Evolutionary conservation across 2,888 invertebrate genomes (phyloP).

Genomic region (Homarus gammarus): DNA sequence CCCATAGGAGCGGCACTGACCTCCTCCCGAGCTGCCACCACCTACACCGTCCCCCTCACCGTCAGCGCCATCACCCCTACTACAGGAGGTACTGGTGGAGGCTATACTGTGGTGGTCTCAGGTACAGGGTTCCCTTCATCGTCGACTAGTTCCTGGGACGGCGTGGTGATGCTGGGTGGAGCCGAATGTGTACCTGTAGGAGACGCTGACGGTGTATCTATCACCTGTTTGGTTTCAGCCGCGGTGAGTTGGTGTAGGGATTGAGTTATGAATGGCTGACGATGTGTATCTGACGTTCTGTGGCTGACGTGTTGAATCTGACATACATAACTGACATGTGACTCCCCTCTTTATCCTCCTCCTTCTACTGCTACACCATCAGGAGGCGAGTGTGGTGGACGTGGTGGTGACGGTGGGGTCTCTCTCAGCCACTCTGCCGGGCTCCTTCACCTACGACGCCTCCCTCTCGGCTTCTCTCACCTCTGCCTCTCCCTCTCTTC

Average conservation of each 20-base stretch:
- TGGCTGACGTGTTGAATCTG: no score
- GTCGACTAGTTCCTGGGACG: no score
- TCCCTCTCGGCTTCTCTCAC: slow-evolving; percentile 19
- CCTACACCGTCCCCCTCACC: not conserved
- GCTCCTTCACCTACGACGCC: slow-evolving; percentile 37
- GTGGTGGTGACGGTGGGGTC: slow-evolving; percentile 26
- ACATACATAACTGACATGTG: no score
- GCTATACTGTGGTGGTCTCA: slow-evolving; percentile 21
- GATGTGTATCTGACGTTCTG: no score
- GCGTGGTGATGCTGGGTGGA: slow-evolving; percentile 6
- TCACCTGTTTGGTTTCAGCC: slow-evolving; percentile 51
- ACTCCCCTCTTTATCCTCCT: not conserved
- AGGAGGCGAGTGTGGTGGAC: slow-evolving; percentile 14
- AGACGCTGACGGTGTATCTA: slow-evolving; percentile 1
- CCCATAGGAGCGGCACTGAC: slow-evolving; percentile 31
- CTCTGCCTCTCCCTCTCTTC: not conserved
- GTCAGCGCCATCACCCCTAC: slow-evolving; percentile 28
- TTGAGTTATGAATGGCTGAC: no score
- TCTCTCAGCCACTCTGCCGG: not conserved
- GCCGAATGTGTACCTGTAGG: not conserved
- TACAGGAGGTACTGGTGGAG: slow-evolving; percentile 50
- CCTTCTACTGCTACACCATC: not conserved
- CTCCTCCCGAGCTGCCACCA: not conserved
- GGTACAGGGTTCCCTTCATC: slow-evolving; percentile 51
- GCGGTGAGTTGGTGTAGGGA: no score